A percentile compares a stretch with the other conserved stretches of the same genome.
These are phyloP conservation scores for Drosophila rufa DNA, from an alignment of 1,140 invertebrate genomes.

Conservation along the genomic window DNA sequence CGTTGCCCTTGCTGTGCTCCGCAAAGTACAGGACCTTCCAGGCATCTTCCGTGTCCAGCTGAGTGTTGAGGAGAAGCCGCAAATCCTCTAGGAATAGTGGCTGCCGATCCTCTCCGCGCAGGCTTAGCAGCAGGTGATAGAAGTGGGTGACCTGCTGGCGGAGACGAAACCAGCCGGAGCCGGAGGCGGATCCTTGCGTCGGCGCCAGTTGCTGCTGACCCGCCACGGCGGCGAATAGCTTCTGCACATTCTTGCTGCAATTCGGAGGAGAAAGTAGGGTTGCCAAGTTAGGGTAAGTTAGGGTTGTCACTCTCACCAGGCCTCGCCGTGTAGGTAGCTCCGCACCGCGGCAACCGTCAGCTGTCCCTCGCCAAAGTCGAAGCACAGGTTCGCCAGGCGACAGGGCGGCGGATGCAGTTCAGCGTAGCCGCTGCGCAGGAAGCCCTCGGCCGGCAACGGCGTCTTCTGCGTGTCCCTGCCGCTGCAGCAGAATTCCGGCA, in stretches of 20 bases:
- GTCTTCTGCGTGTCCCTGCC: constrained; percentile 60
- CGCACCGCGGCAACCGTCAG: constrained; percentile 35
- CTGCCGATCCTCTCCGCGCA: constrained; percentile 10
- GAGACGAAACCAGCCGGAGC: constrained; percentile 37
- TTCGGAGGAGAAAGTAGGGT: neutral
- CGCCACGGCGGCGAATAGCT: constrained; percentile 49
- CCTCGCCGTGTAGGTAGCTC: constrained; percentile 59
- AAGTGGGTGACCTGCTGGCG: constrained; percentile 70
- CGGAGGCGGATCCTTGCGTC: constrained; percentile 3
- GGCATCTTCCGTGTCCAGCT: constrained; percentile 41
- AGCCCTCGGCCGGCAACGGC: constrained; percentile 49
- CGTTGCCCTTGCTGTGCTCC: constrained; percentile 75
- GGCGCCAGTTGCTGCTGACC: constrained; percentile 51
- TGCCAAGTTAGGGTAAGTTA: too few relatives aligned
- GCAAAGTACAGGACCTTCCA: constrained; percentile 77
- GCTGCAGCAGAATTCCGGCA: constrained; percentile 74
- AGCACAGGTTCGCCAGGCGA: constrained; percentile 40
- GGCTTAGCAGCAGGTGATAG: constrained; percentile 64
- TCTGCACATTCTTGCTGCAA: constrained; percentile 72
- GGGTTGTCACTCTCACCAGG: constrained; percentile 54
- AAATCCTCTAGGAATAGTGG: constrained; percentile 2
- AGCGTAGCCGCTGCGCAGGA: constrained; percentile 61
- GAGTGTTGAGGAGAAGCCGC: constrained; percentile 53
- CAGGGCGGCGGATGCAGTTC: constrained; percentile 40
- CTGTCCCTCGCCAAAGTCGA: constrained; percentile 56